These are phyloP conservation scores for Phorcus lineatus DNA, from an alignment of 2,888 invertebrate species.

Conservation along the genomic window DNA sequence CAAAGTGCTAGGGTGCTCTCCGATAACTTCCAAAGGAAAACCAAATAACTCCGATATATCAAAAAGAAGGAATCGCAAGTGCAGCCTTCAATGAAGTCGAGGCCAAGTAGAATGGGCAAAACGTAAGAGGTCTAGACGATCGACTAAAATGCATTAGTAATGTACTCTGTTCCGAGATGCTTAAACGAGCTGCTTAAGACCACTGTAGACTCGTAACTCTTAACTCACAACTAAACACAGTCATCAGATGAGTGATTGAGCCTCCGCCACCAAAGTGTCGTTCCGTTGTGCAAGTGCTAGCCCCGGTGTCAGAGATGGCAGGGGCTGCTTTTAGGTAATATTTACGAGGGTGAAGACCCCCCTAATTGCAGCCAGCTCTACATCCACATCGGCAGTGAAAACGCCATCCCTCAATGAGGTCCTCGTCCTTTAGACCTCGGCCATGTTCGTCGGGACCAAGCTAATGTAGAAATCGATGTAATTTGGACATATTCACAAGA, in stretches of 20 bases:
- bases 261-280: background rate
- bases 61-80: no score
- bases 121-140: no score
- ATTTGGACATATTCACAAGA: conserved; percentile 9
- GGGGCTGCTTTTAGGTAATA: background rate
- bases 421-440: background rate
- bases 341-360: conserved; percentile 7
- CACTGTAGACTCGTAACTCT: no score
- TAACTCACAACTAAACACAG: background rate
- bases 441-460: background rate
- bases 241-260: background rate
- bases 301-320: background rate
- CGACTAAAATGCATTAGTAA: no score
- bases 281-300: background rate
- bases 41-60: no score
- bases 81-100: no score
- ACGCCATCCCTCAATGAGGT: background rate
- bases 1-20: no score
- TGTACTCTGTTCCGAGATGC: no score
- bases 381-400: background rate
- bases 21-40: no score
- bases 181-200: no score
- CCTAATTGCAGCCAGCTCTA: background rate
- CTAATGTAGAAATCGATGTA: background rate
- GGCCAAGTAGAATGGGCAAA: no score